Evolutionary conservation across 2,113 vertebrate species (phyloP), one percentile per base, ranked within the genome.

Genomic region (Atractosteus spatula): DNA sequence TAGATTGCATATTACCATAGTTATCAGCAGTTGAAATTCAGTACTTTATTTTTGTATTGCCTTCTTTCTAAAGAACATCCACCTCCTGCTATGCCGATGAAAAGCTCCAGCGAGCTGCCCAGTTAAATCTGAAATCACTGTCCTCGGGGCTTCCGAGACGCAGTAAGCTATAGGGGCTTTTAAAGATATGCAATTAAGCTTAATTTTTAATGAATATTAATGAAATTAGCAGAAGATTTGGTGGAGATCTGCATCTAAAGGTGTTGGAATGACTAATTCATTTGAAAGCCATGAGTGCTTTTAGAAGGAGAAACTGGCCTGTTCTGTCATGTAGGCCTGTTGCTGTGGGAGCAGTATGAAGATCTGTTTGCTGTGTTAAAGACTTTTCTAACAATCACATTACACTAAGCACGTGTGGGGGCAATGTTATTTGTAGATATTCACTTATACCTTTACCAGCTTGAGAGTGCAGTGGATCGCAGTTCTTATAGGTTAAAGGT

Each of bases 181-280:
- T 85, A 87, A 88, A 88, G 85, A 87, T 76, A 72, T 41, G 80
- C 88, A 92, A 90, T 92, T 91, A 91, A 86, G 86, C 89, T 88
- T 92, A 91, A 91, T 92, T 89, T 92, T 91, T 91, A 91, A 91
- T 91, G 90, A 92, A 91, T 92, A 92, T 92, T 91, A 90, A 92
- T 92, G 87, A 83, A 77, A 89, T 91, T 92, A 91, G 83, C 67
- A 77, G 89, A 82, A 88, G 83, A 91, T 89, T 89, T 88, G 75
- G 83, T 82, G 76, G 83, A 85, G 64, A 66, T 66, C 64, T 66
- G 64, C 64, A 66, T 66, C 64, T 66, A 45, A 66, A 66, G 64
- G 64, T 66, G 64, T 66, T 44, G 43, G 64, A 66, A 66, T 66
- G 64, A 66, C 64, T 66, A 66, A 66, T 66, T 42, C n/a, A 66